Base-by-base conservation (phyloP, 2,888 invertebrate species). In the Cephus pygmeus region DNA sequence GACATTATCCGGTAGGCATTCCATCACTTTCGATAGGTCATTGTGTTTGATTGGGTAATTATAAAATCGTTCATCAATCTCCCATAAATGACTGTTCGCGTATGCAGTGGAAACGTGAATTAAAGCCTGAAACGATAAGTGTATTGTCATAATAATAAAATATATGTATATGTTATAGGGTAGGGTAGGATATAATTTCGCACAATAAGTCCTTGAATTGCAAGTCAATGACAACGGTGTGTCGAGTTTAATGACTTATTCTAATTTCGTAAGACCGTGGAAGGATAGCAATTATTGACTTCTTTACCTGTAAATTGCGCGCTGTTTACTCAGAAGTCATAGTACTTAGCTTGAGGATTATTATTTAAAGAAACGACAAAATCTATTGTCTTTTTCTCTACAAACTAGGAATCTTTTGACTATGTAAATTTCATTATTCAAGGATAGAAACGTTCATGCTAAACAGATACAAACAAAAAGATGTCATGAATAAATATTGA, bases 61-160 rank as follows among this genome's bases (percentile, higher is more conserved):
- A 89, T 96, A 96, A 85, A 96, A 94, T 78, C 92, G 91, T 89
- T 96, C 96, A 36, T 95, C 94, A 11, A 96, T 94, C 82, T 93
- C 93, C 12, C 91, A 84, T 40, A 92, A 87, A 83, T 94, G 93
- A 79, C 91, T 92, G 80, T 92, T 91, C 12, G 92, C 88, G 81
- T 92, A 92, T 0, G 91, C 90, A 4, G 92, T 92, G 23, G 92
- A 92, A 12, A 92, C 91, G 81, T 92, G 91, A 69, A 92, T 87
- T 56, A 91, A 86, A n/a, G 90, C 86, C 92, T 92, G 83, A 34
- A 83, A 84, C 74, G 69, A 69, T 12, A 12, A 34, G 11, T 23
- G 2, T 34, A 73, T 34, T 35, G 34, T 73, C 11, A 9, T 33
- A 30, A 31, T 30, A 69, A 69, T 68, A 73, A 76, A 76, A 71